A percentile compares a stretch with the other conserved stretches of the same genome.
phyloP scores from a whole-genome alignment of 2,113 vertebrate genomes.

The Nycticebus coucang region DNA sequence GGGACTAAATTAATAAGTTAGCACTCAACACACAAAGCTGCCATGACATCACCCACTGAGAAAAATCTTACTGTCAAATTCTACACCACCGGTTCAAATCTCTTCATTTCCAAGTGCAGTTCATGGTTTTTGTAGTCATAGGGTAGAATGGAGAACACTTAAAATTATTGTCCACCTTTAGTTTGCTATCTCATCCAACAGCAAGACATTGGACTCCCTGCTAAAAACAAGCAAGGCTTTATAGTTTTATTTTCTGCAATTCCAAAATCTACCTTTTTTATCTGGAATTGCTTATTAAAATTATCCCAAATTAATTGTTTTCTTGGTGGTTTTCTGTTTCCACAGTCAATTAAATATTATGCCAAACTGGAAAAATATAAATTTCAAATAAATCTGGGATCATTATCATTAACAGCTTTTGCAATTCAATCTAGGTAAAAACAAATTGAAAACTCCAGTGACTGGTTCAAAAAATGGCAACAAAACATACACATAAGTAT shows the following conservation, averaged over 20 bases:
- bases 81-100: slow-evolving; percentile 7
- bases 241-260: not conserved
- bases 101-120: not conserved
- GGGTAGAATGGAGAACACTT: not conserved
- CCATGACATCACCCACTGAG: not conserved
- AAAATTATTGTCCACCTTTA: not conserved
- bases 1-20: slow-evolving; percentile 37
- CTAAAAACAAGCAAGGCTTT: not conserved
- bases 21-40: slow-evolving; percentile 47
- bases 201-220: not conserved
- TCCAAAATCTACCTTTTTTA: not conserved
- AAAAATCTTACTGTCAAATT: slow-evolving; percentile 39
- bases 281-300: not conserved
- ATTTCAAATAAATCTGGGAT: not conserved
- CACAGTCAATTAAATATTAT: not conserved
- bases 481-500: not conserved
- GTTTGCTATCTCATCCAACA: not conserved
- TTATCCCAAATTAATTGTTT: not conserved
- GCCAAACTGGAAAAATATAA: not conserved
- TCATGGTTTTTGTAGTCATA: not conserved
- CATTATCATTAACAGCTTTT: not conserved
- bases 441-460: not conserved
- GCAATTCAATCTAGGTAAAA: not conserved
- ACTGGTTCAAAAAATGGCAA: not conserved
- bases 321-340: not conserved